These are phyloP conservation scores for Callocephalon fimbriatum DNA, from an alignment of 2,113 vertebrate species.

Conservation along the genomic window DNA sequence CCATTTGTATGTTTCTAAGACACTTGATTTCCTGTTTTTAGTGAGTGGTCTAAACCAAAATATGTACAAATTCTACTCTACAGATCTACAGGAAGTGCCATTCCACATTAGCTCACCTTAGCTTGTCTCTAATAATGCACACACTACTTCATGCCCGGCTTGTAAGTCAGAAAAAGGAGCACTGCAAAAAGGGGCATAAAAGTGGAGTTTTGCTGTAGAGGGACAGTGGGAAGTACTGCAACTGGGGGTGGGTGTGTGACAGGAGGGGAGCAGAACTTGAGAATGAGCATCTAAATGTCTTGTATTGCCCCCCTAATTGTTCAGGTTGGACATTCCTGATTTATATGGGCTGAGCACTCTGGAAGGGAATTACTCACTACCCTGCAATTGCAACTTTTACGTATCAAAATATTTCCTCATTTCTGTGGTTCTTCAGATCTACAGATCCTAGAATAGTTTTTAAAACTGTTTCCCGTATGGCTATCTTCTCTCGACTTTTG, in stretches of 20 bases:
- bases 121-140: neutral
- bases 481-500: neutral
- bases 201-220: neutral
- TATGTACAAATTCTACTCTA: neutral
- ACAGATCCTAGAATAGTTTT: neutral
- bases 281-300: neutral
- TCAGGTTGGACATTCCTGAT: neutral
- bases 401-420: neutral
- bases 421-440: neutral
- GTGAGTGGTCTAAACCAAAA: neutral
- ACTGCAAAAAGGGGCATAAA: neutral
- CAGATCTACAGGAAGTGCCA: neutral
- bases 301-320: neutral
- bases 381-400: neutral
- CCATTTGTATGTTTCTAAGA: neutral
- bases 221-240: neutral
- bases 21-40: neutral
- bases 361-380: neutral
- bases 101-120: neutral
- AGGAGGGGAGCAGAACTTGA: neutral
- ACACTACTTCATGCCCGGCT: neutral
- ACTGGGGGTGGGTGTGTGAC: accelerated
- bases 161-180: neutral
- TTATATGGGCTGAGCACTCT: neutral
- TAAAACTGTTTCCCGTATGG: neutral